Conservation (phyloP, 2,888 invertebrate species). For the Polydrusus tereticollis region DNA sequence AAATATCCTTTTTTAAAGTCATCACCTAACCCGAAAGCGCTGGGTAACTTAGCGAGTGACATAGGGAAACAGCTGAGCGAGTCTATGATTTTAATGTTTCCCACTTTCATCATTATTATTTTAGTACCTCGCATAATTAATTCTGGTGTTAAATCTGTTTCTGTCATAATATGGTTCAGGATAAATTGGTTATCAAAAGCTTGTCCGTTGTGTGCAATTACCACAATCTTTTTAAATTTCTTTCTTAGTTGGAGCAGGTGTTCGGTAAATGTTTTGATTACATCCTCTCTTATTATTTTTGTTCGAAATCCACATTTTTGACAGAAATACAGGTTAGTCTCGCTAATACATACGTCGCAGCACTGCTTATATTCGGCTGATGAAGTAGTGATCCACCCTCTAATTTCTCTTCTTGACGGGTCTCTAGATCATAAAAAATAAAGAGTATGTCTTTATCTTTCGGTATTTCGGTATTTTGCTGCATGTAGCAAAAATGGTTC, state of each 20-base stretch:
- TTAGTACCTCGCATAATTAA: slow-evolving; percentile 43
- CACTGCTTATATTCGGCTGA: not conserved
- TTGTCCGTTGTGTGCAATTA: slow-evolving; percentile 21
- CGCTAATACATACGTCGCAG: not conserved
- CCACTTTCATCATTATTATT: slow-evolving; percentile 9
- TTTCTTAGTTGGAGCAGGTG: not conserved
- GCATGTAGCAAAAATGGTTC: slow-evolving; percentile 5
- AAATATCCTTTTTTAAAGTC: slow-evolving; percentile 52
- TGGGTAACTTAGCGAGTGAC: slow-evolving; percentile 34
- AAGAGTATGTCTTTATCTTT: not conserved
- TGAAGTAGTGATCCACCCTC: not conserved
- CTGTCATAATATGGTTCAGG: slow-evolving; percentile 22
- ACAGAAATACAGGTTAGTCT: not conserved
- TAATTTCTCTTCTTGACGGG: not conserved
- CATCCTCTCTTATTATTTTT: not conserved
- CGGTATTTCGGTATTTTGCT: not conserved
- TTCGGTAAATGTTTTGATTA: not conserved
- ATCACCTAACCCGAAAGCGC: slow-evolving; percentile 44
- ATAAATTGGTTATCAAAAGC: slow-evolving; percentile 25
- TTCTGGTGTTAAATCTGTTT: slow-evolving; percentile 35
- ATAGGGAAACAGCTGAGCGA: slow-evolving; percentile 53
- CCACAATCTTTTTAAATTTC: slow-evolving; percentile 5
- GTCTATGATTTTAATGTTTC: slow-evolving; percentile 49
- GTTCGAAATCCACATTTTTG: not conserved
- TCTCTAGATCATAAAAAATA: slow-evolving; percentile 6